Evolutionary conservation across 2,888 invertebrate species (phyloP).

Genomic region (Sinhomidia bicolor): DNA sequence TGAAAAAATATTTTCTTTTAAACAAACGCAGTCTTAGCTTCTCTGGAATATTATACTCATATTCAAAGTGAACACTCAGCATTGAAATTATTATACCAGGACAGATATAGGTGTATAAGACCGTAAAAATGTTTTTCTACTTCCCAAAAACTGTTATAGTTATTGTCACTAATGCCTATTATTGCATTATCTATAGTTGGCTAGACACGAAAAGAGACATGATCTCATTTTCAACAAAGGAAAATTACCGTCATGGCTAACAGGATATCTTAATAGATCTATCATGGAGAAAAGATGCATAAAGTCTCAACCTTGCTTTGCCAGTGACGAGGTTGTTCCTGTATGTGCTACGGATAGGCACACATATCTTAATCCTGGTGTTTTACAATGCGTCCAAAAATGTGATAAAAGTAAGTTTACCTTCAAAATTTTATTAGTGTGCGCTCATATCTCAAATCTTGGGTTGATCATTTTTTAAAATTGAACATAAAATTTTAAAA

Average conservation of each 20-base stretch:
- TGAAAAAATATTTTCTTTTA: too few species aligned
- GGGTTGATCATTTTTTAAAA: background rate
- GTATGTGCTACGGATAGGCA: conserved; percentile 1
- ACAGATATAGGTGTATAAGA: too few species aligned
- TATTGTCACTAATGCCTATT: too few species aligned
- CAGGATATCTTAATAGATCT: background rate
- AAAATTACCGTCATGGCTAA: background rate
- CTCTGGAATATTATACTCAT: too few species aligned
- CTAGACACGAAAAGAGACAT: background rate
- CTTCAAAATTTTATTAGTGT: too few species aligned
- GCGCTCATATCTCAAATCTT: background rate
- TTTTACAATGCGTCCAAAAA: background rate
- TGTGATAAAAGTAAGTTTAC: background rate
- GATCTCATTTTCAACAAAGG: background rate
- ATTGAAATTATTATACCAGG: too few species aligned
- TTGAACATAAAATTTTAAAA: background rate
- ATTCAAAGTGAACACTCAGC: too few species aligned
- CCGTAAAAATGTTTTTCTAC: too few species aligned
- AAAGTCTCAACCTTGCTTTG: conserved; percentile 1
- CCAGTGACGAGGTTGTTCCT: background rate
- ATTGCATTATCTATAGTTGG: too few species aligned
- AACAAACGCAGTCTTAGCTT: too few species aligned
- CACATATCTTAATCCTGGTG: conserved; percentile 11
- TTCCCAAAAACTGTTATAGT: too few species aligned
- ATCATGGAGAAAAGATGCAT: background rate